Evolutionary conservation across 2,797 vertebrate genomes (phyloP).

Genomic region (Silurus aristotelis): DNA sequence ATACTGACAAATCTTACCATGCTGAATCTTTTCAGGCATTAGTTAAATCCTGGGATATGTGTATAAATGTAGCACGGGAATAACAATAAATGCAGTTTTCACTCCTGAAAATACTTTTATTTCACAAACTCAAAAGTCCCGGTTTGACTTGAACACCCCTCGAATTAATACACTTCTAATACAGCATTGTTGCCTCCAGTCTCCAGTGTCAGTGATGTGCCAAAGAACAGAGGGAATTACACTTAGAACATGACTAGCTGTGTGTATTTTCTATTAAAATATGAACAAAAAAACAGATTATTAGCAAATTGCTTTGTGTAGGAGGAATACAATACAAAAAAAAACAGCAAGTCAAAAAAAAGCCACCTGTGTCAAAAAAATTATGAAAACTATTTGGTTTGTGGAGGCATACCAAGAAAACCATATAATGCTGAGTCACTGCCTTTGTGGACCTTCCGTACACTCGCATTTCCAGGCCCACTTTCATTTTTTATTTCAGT

Average conservation of each 20-base stretch:
- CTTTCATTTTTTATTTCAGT: constrained; percentile 1
- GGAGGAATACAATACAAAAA: neutral
- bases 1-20: no score
- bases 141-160: no score
- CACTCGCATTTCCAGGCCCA: neutral
- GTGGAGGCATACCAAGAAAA: neutral
- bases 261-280: neutral
- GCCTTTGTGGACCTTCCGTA: neutral
- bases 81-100: no score
- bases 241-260: neutral
- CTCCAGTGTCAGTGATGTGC: no score
- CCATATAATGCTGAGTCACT: constrained; percentile 36
- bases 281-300: neutral
- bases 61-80: no score
- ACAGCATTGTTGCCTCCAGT: no score
- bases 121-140: no score
- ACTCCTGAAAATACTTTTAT: no score
- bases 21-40: no score
- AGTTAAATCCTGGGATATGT: no score
- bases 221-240: no score
- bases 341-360: neutral
- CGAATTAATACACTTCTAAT: no score
- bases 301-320: neutral
- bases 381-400: neutral
- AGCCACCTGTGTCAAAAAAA: neutral